Evolutionary conservation across 2,888 invertebrate genomes (phyloP), one percentile per base, ranked within the genome.

Genomic region (Orchesellides sinensis): DNA sequence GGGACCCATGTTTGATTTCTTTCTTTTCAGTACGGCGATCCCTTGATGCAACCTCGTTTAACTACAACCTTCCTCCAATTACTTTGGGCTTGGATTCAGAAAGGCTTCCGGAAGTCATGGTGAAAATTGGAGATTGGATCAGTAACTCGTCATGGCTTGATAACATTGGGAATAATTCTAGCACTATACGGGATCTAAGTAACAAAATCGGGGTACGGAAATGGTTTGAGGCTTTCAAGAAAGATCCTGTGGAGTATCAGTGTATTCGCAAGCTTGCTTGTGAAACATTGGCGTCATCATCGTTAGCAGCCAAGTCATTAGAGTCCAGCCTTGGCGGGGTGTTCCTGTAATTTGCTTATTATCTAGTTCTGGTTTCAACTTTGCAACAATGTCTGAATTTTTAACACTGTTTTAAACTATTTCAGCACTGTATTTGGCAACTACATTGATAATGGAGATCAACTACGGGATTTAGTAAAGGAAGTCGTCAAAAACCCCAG

Each of bases 211-310:
- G 84, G 65, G 29, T 86, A 0, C 27, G 63, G 25, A 77, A 83
- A 32, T 88, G 87, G 87, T 73, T 85, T 17, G 59, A 72, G 25
- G 88, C 88, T 0, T 88, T 86, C 35, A 82, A 85, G 65, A 86
- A 86, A 63, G 88, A 88, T 52, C 86, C 88, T 27, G 83, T 83
- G 27, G 84, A 85, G 40, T 85, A 83, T n/a, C 84, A 85, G 27
- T 88, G 87, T 45, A 47, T 88, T 49, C 70, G 87, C 32, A 86
- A 87, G 72, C 52, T 85, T 12, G 85, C 86, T 14, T 88, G 88
- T 68, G 83, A 87, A 35, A 85, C 87, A 3, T 47, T 88, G 10
- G 87, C 84, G 17, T 32, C 74, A 8, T 86, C 87, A 2, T 8
- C 81, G 4, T 52, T 86, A 40, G 85, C 85, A 4, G 80, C 81